Evolutionary conservation across 2,113 vertebrate genomes (phyloP).

Genomic region (Callithrix jacchus): DNA sequence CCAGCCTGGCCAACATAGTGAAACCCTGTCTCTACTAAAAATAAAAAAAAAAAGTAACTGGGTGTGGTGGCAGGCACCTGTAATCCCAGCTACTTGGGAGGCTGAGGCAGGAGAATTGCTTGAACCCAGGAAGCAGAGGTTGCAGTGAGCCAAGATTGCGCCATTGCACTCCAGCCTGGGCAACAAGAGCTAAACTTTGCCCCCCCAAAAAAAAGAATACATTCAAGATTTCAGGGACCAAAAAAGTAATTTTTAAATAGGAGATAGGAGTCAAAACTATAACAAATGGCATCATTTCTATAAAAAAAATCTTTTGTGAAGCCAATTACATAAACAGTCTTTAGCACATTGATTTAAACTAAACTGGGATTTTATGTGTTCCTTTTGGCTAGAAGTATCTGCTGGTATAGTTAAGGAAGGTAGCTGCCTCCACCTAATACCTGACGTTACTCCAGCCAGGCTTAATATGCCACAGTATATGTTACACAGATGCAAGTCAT

Average conservation of each 20-base stretch:
- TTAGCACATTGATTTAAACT: not conserved
- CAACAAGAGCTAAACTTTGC: too few species aligned
- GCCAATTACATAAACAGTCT: not conserved
- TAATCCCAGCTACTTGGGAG: too few species aligned
- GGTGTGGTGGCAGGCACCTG: too few species aligned
- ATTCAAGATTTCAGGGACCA: not conserved
- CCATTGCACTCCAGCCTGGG: too few species aligned
- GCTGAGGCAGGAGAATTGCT: too few species aligned
- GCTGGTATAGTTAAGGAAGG: not conserved
- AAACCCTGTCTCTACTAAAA: too few species aligned
- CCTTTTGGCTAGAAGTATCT: slow-evolving; percentile 31
- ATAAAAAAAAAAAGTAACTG: too few species aligned
- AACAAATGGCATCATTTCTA: slow-evolving; percentile 13
- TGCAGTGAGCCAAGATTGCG: too few species aligned
- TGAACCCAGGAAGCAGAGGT: too few species aligned
- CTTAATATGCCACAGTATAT: not conserved
- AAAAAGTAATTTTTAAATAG: slow-evolving; percentile 12
- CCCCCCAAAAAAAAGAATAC: not conserved
- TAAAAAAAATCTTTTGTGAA: slow-evolving; percentile 17
- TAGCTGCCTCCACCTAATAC: not conserved
- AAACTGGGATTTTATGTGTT: slow-evolving; percentile 24
- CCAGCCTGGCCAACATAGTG: too few species aligned
- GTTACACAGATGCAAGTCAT: not conserved
- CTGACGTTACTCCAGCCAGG: not conserved
- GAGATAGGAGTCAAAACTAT: slow-evolving; percentile 30